phyloP scores from a whole-genome alignment of 2,113 vertebrate species.

The Acanthisitta chloris region DNA sequence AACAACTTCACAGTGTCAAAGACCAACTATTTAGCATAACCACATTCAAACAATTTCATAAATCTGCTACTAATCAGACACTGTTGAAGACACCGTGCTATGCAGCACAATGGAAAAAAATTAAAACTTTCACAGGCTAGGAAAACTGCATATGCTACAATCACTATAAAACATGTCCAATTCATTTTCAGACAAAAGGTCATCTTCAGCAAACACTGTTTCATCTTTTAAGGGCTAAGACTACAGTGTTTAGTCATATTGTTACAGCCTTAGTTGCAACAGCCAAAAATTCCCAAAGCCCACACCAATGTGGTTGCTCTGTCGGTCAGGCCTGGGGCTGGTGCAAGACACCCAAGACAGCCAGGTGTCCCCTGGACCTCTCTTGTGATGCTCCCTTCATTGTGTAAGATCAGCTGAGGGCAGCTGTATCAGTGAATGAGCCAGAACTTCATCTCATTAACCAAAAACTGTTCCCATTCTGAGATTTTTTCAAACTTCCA shows the following conservation, averaged over 20 bases:
- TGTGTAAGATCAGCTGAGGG: neutral
- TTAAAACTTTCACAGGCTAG: neutral
- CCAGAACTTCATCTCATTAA: neutral
- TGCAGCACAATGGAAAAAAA: neutral
- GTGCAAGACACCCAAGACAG: neutral
- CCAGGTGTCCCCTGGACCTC: too few relatives aligned
- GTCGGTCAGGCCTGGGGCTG: neutral
- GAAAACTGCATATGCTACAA: neutral
- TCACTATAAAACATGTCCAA: neutral
- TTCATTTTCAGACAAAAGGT: neutral
- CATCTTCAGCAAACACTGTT: neutral
- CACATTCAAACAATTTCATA: neutral
- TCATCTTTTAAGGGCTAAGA: neutral
- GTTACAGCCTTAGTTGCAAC: neutral
- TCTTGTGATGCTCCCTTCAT: fast-evolving
- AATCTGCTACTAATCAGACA: neutral
- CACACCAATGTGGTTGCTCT: neutral
- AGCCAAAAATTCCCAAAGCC: neutral
- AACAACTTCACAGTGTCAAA: neutral
- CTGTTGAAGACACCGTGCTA: neutral
- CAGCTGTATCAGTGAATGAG: neutral
- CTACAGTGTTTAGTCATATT: neutral
- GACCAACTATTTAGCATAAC: neutral
- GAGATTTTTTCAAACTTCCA: neutral
- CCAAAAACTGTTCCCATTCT: neutral